These are phyloP conservation scores for Recurvirostra avosetta DNA, from an alignment of 2,113 vertebrate species.

Conservation along the genomic window DNA sequence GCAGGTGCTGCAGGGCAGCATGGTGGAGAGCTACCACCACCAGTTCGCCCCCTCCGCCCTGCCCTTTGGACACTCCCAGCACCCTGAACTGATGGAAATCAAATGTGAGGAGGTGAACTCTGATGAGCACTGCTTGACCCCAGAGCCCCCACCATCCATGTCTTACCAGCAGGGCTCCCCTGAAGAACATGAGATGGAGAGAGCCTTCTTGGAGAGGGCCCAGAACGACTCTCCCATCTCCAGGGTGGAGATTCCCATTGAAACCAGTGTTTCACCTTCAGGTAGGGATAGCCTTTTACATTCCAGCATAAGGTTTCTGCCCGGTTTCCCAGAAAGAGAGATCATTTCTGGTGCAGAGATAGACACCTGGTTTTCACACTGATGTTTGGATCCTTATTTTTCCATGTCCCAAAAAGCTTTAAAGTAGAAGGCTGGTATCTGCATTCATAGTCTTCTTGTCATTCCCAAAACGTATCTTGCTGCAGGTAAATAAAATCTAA, in stretches of 20 bases:
- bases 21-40: slow-evolving; percentile 63
- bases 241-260: slow-evolving; percentile 70
- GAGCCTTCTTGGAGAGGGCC: slow-evolving; percentile 64
- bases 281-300: slow-evolving; percentile 68
- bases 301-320: not conserved
- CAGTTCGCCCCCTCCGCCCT: slow-evolving; percentile 67
- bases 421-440: not conserved
- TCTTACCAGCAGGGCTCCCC: slow-evolving; percentile 78
- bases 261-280: slow-evolving; percentile 80
- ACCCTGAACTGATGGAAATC: slow-evolving; percentile 79
- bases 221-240: slow-evolving; percentile 56
- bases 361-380: not conserved
- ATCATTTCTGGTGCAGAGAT: not conserved
- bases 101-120: slow-evolving; percentile 84
- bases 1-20: slow-evolving; percentile 73
- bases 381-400: not conserved
- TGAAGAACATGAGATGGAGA: slow-evolving; percentile 75
- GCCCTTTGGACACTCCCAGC: slow-evolving; percentile 78
- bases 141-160: slow-evolving; percentile 72
- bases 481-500: not conserved
- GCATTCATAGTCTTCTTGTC: not conserved
- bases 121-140: slow-evolving; percentile 76
- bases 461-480: not conserved
- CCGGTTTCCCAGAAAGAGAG: not conserved
- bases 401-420: not conserved